Evolutionary conservation across 2,113 vertebrate genomes (phyloP).

Genomic region (Mobula hypostoma): DNA sequence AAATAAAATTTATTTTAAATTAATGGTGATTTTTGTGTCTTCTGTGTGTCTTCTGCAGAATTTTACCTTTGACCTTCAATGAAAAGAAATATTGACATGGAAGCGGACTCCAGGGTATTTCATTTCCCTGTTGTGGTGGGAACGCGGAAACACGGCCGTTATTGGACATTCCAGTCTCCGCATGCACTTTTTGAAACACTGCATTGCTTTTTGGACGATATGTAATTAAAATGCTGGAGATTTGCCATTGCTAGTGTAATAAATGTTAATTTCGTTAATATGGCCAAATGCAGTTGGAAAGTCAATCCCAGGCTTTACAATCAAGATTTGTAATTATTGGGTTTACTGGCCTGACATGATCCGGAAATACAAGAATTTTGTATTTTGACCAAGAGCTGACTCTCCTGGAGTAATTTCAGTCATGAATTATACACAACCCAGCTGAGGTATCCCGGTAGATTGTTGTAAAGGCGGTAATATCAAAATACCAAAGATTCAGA

Average conservation of each 20-base stretch:
- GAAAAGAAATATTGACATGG: neutral
- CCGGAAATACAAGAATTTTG: neutral
- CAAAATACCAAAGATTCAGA: neutral
- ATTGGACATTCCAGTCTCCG: neutral
- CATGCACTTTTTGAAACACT: neutral
- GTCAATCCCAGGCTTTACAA: too few relatives aligned
- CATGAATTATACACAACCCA: neutral
- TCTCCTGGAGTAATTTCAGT: neutral
- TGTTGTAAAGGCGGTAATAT: neutral
- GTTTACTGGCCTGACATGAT: too few relatives aligned
- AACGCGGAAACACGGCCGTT: neutral
- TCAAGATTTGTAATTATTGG: neutral
- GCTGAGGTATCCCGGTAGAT: neutral
- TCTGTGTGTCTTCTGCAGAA: constrained; percentile 25
- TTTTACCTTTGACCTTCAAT: constrained; percentile 21
- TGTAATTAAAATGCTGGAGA: neutral
- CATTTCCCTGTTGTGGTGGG: too few relatives aligned
- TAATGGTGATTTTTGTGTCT: constrained; percentile 1
- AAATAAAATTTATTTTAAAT: neutral
- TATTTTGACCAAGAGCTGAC: neutral
- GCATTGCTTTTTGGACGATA: too few relatives aligned
- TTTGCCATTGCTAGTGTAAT: neutral
- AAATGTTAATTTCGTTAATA: neutral
- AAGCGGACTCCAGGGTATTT: constrained; percentile 2
- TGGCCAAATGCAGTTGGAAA: constrained; percentile 5